A percentile compares a stretch with the other conserved stretches of the same genome.
Evolutionary conservation across 1,140 invertebrate species (phyloP).

Genomic region (Calosoma granatense): DNA sequence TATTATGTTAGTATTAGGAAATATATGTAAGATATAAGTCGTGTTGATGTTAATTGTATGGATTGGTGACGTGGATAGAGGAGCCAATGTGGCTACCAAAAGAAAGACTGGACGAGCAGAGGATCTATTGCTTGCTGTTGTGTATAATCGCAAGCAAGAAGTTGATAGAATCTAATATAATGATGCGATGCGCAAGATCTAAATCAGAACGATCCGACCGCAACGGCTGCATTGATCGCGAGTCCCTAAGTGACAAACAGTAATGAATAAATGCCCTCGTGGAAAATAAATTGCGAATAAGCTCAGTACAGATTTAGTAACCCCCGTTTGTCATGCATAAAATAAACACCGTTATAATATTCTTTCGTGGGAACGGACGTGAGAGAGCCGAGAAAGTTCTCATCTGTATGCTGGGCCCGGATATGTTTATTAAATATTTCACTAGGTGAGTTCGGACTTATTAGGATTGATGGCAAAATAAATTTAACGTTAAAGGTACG

Average conservation of each 20-base stretch:
- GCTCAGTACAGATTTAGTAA: conserved; percentile 1
- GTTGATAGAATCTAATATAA: conserved; percentile 1
- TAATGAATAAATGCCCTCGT: conserved; percentile 5
- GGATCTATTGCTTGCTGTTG: too few species aligned
- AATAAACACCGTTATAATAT: conserved; percentile 6
- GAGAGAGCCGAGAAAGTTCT: not conserved
- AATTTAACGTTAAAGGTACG: not conserved
- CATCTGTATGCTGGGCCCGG: not conserved
- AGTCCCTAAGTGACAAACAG: not conserved
- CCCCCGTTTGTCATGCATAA: conserved; percentile 3
- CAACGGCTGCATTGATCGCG: not conserved
- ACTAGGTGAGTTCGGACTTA: not conserved
- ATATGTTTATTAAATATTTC: not conserved
- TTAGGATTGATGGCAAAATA: not conserved
- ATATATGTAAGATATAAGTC: too few species aligned
- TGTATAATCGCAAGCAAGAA: not conserved
- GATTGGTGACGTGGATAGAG: too few species aligned
- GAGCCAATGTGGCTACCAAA: too few species aligned
- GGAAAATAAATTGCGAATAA: conserved; percentile 9
- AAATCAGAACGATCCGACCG: not conserved
- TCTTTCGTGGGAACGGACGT: conserved; percentile 1
- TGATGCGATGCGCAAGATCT: not conserved
- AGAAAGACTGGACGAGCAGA: too few species aligned
- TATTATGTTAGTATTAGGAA: too few species aligned
- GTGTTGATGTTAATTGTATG: too few species aligned